A percentile compares a stretch with the other conserved stretches of the same genome.
phyloP scores from a whole-genome alignment of 2,113 vertebrate species.

The Lophochroa leadbeateri region DNA sequence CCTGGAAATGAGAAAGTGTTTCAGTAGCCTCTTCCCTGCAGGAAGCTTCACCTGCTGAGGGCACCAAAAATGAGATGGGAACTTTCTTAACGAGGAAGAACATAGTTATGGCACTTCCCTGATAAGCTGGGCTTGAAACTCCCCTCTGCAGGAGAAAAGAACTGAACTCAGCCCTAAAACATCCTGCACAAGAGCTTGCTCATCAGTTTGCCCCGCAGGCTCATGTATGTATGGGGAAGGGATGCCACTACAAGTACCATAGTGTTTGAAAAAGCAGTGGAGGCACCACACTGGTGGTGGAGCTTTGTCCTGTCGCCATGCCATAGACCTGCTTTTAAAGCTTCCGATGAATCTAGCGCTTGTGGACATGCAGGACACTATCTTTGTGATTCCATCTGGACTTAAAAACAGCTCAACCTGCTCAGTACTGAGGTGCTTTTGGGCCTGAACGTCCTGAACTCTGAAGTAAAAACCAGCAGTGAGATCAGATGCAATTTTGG shows the following conservation, averaged over 20 bases:
- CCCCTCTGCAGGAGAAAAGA: background rate
- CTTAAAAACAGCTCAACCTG: rapidly evolving
- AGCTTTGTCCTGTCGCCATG: background rate
- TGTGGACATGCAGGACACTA: rapidly evolving
- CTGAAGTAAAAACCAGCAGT: background rate
- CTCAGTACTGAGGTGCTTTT: background rate
- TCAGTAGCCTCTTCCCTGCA: background rate
- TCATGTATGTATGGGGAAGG: background rate
- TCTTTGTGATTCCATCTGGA: background rate
- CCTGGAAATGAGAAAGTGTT: background rate
- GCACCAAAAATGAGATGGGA: background rate
- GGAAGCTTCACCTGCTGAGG: background rate
- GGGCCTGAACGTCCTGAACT: background rate
- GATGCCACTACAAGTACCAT: background rate
- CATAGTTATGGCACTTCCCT: background rate
- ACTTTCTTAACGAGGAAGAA: background rate
- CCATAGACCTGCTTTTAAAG: background rate
- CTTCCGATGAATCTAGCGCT: background rate
- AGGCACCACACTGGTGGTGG: rapidly evolving
- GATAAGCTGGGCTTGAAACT: background rate
- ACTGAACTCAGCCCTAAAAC: background rate
- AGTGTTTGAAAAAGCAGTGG: background rate
- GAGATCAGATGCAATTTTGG: background rate
- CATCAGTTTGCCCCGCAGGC: background rate
- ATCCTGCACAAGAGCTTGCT: background rate